Evolutionary conservation across 1,140 invertebrate genomes (phyloP).

Genomic region (Drosophila nasuta): DNA sequence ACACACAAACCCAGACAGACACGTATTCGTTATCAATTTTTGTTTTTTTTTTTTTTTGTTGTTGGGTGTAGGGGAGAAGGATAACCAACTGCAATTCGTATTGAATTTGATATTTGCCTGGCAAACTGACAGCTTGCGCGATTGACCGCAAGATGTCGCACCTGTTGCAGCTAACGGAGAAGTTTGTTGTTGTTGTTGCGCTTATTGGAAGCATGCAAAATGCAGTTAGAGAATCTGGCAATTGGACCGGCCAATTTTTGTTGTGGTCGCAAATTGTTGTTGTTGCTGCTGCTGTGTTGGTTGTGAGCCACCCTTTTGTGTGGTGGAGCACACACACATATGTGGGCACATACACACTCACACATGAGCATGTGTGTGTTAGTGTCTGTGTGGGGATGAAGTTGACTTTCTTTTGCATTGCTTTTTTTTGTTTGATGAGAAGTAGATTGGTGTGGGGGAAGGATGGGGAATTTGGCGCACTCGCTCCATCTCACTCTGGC

Average conservation of each 20-base stretch:
- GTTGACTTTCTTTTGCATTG: conserved; percentile 47
- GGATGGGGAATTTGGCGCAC: conserved; percentile 11
- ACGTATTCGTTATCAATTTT: background rate
- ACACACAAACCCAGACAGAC: background rate
- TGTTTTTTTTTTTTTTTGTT: background rate
- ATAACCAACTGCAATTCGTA: conserved; percentile 6
- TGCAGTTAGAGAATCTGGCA: conserved; percentile 30
- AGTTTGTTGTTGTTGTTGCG: conserved; percentile 1
- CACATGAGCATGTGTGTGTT: background rate
- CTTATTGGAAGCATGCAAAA: conserved; percentile 14
- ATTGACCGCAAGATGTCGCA: conserved; percentile 39
- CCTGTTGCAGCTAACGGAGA: conserved; percentile 37
- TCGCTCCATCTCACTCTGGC: conserved; percentile 7
- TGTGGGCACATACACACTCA: conserved; percentile 1
- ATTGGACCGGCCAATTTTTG: conserved; percentile 22
- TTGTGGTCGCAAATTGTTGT: background rate
- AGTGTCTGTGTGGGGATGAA: conserved; percentile 49
- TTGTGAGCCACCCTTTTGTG: conserved; percentile 52
- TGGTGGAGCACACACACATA: background rate
- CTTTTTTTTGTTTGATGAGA: conserved; percentile 7
- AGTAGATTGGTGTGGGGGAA: too few species aligned
- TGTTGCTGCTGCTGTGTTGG: background rate
- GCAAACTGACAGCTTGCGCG: conserved; percentile 21
- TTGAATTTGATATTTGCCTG: conserved; percentile 17
- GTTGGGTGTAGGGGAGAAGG: background rate